A percentile compares a stretch with the other conserved stretches of the same genome.
These are phyloP conservation scores for human DNA, from an alignment of 2,113 vertebrate species.

Conservation along the genomic window GRCh38 chr1:3862001-3862500, in stretches of 20 bases:
- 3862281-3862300: background rate
- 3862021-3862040: background rate
- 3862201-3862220: background rate
- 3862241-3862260: background rate
- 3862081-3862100: background rate
- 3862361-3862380: background rate
- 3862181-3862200: background rate
- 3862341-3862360: background rate
- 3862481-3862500: background rate
- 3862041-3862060: background rate
- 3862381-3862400: background rate
- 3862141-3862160: background rate
- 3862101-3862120: background rate
- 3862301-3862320: background rate
- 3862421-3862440: background rate
- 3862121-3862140: background rate
- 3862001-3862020: background rate
- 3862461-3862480: background rate
- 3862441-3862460: background rate
- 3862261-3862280: background rate
- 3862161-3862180: background rate
- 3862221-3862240: background rate
- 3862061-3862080: background rate
- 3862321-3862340: background rate
- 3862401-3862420: background rate